Conservation (phyloP, 2,797 vertebrate genomes). For the Lagodon rhomboides region DNA sequence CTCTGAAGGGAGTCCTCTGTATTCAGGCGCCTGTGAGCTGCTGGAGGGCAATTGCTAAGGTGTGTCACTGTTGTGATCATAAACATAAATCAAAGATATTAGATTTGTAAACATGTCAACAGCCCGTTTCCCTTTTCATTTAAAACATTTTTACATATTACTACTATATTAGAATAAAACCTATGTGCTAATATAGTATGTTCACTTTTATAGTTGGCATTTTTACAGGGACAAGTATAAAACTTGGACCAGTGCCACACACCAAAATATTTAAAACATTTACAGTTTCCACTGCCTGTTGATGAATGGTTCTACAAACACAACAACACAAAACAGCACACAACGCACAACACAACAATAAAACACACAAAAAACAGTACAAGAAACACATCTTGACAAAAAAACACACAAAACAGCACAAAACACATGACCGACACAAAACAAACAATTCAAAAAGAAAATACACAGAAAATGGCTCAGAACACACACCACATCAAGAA, state of each 20-base stretch:
- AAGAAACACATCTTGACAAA: too few relatives aligned
- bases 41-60: conserved; percentile 8
- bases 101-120: not conserved
- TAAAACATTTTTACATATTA: too few relatives aligned
- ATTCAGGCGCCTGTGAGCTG: not conserved
- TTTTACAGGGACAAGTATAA: not conserved
- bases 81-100: not conserved
- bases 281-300: not conserved
- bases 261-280: not conserved
- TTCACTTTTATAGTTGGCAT: not conserved
- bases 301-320: too few relatives aligned
- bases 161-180: not conserved
- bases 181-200: not conserved
- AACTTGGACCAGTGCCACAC: not conserved
- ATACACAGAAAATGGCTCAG: too few relatives aligned
- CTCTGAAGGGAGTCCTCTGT: not conserved
- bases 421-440: too few relatives aligned
- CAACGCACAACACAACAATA: too few relatives aligned
- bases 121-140: not conserved
- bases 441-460: too few relatives aligned
- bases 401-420: too few relatives aligned
- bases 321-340: too few relatives aligned
- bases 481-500: too few relatives aligned
- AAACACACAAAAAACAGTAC: too few relatives aligned
- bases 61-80: not conserved